Evolutionary conservation across 2,888 invertebrate genomes (phyloP).

Genomic region (Rhagonycha fulva): DNA sequence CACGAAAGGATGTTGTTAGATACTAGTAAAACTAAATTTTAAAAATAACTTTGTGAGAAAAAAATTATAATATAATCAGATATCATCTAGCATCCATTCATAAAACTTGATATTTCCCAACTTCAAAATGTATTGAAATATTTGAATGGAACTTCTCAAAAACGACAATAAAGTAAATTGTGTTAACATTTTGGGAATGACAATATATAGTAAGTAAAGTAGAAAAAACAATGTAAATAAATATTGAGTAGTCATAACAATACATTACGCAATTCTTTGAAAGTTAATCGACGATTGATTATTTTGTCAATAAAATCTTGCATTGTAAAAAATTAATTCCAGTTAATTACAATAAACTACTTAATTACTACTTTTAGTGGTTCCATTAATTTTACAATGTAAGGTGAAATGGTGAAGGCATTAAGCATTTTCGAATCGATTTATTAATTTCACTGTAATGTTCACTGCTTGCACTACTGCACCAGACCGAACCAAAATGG

Average conservation of each 20-base stretch:
- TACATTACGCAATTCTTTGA: not conserved
- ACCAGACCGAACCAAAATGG: no score
- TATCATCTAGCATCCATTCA: not conserved
- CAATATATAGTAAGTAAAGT: not conserved
- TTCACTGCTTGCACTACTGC: not conserved
- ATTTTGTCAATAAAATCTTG: not conserved
- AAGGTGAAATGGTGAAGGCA: no score
- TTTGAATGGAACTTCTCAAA: not conserved
- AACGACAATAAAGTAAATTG: not conserved
- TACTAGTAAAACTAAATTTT: not conserved
- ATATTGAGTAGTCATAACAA: not conserved
- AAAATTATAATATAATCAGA: not conserved
- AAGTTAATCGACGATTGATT: not conserved
- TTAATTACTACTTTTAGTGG: not conserved
- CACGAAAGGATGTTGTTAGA: not conserved
- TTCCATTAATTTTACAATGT: not conserved
- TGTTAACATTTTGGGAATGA: not conserved
- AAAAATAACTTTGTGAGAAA: not conserved
- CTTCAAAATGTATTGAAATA: not conserved
- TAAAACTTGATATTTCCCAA: not conserved
- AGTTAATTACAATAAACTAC: not conserved
- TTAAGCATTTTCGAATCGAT: not conserved
- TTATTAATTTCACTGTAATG: not conserved
- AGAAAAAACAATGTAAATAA: not conserved
- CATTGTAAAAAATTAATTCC: not conserved